Base-by-base conservation (phyloP, 2,888 invertebrate genomes). In the Trissoscelio sp. region DNA sequence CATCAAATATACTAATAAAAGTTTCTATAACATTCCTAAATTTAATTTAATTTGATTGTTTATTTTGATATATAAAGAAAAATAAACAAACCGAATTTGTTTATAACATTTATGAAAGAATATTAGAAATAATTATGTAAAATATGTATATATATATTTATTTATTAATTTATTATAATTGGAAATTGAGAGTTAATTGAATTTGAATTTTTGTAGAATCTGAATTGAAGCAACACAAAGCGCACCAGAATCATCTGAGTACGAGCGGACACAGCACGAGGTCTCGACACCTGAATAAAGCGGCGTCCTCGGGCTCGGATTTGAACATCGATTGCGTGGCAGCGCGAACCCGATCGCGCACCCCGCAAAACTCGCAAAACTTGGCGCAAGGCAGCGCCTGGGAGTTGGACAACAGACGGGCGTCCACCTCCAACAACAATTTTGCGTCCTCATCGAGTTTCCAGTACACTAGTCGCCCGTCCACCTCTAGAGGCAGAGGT, bases 401-500 rank as follows among this genome's bases (percentile, higher is more conserved):
- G 83, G 84, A 88, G 72, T 83, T 86, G 78, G 88, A 88, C 82
- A 88, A 83, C 78, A 87, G 88, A 83, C 89, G 89, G 82, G 82
- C 85, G 42, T 85, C 86, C 12, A 82, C 80, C 14, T 80, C 86
- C 7, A 86, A 88, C 64, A 86, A 86, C 73, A 86, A 86, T 81
- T 86, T 86, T 60, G 79, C 87, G 79, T 81, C 88, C 55, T 81
- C 87, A 62, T 84, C 88, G 9, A 86, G 82, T 69, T 79, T 84
- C 57, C 81, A 86, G 57, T 83, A 88, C 78, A 85, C 89, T 83
- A 90, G 88, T 87, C 88, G 91, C 86, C 90, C 91, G 84, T 90
- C 91, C 22, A 91, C 91, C 66, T 91, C 91, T 11, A 88, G 89
- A 85, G 89, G 89, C 84, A 88, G 90, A 91, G 91, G 91, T 91